phyloP scores from a whole-genome alignment of 2,888 invertebrate genomes.

The Eupithecia subfuscata region DNA sequence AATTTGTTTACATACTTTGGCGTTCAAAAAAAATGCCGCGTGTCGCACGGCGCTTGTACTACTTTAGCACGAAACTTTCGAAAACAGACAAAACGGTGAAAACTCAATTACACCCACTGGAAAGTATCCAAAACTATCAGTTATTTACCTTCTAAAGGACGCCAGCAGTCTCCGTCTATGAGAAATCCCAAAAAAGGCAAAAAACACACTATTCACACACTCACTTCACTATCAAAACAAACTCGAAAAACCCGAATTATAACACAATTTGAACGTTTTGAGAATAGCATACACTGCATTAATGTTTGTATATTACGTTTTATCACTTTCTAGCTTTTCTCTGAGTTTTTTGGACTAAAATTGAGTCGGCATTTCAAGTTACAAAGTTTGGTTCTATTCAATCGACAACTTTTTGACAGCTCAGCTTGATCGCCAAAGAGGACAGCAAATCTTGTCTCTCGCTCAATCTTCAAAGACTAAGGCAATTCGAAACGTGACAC shows the following conservation, averaged over 20 bases:
- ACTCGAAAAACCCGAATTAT: slow-evolving; percentile 40
- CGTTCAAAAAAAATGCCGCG: slow-evolving; percentile 57
- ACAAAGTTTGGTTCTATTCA: slow-evolving; percentile 36
- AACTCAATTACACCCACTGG: not conserved
- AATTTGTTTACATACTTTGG: slow-evolving; percentile 56
- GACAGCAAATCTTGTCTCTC: not conserved
- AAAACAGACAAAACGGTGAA: not conserved
- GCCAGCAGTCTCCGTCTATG: slow-evolving; percentile 35
- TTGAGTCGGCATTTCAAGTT: slow-evolving; percentile 45
- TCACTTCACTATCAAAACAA: slow-evolving; percentile 46
- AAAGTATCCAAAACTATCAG: slow-evolving; percentile 14
- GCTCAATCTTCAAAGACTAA: slow-evolving; percentile 1
- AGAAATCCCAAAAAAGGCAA: slow-evolving; percentile 43
- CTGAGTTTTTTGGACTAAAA: slow-evolving; percentile 18
- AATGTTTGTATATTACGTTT: slow-evolving; percentile 41
- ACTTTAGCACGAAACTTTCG: slow-evolving; percentile 46
- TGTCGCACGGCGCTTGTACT: slow-evolving; percentile 45
- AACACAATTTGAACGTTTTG: slow-evolving; percentile 22
- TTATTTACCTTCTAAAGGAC: slow-evolving; percentile 43
- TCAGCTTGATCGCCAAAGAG: slow-evolving; percentile 12
- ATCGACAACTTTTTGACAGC: slow-evolving; percentile 39
- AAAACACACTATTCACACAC: slow-evolving; percentile 42
- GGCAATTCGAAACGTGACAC: not conserved
- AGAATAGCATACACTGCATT: slow-evolving; percentile 38
- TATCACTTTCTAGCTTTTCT: slow-evolving; percentile 33